Evolutionary conservation across 1,140 invertebrate species (phyloP).

Genomic region (Cherax destructor): DNA sequence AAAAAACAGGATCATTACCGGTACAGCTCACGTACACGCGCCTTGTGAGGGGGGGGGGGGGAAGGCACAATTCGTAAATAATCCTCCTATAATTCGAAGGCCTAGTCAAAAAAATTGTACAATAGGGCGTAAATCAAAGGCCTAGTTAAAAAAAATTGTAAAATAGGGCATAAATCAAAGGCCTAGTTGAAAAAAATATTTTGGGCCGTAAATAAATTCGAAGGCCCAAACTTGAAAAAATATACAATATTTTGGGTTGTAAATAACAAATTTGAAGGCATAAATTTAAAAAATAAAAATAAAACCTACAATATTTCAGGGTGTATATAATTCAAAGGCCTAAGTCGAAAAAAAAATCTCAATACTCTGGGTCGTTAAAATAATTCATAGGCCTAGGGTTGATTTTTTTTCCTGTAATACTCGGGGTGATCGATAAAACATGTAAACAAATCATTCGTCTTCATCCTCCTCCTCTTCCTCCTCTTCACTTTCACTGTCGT

Average conservation of each 20-base stretch:
- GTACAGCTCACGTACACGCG: background rate
- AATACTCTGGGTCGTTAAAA: background rate
- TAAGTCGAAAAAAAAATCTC: background rate
- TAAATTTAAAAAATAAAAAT: constrained; percentile 12
- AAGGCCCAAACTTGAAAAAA: background rate
- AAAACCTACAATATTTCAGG: constrained; percentile 52
- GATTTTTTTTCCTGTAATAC: too few relatives aligned
- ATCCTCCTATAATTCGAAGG: too few relatives aligned
- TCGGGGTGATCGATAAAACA: constrained; percentile 25
- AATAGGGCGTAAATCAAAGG: too few relatives aligned
- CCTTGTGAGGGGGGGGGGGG: too few relatives aligned
- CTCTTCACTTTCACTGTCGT: constrained; percentile 49
- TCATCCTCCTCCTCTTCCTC: constrained; percentile 60
- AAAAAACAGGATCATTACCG: constrained; percentile 32
- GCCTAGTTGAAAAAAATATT: background rate
- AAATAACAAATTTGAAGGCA: too few relatives aligned
- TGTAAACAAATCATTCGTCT: constrained; percentile 46
- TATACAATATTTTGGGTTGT: constrained; percentile 37
- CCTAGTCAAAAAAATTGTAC: too few relatives aligned
- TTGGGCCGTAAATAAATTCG: background rate
- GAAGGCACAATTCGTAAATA: too few relatives aligned
- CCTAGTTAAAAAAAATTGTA: too few relatives aligned
- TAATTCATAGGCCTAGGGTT: constrained; percentile 17
- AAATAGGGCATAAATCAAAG: too few relatives aligned
- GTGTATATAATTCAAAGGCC: too few relatives aligned